Conservation (phyloP, 2,113 vertebrate species). For the Bos taurus region ARS-UCD2.0 NC_037344.1:57695501-57696000, state of each 20-base stretch:
- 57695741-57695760: neutral
- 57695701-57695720: neutral
- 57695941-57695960: accelerated
- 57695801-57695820: neutral
- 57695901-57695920: accelerated
- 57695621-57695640: neutral
- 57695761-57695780: accelerated
- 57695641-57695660: too few species aligned
- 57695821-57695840: accelerated
- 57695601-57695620: neutral
- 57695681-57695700: neutral
- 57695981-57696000: neutral
- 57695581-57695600: neutral
- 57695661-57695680: neutral
- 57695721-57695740: neutral
- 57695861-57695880: accelerated
- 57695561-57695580: accelerated
- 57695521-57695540: too few species aligned
- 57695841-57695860: neutral
- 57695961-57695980: accelerated
- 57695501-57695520: too few species aligned
- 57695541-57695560: accelerated
- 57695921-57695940: accelerated
- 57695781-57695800: accelerated
- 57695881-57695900: neutral